A percentile compares a stretch with the other conserved stretches of the same genome.
These are phyloP conservation scores for Oxytorus armatus DNA, from an alignment of 2,888 invertebrate species.

Conservation along the genomic window DNA sequence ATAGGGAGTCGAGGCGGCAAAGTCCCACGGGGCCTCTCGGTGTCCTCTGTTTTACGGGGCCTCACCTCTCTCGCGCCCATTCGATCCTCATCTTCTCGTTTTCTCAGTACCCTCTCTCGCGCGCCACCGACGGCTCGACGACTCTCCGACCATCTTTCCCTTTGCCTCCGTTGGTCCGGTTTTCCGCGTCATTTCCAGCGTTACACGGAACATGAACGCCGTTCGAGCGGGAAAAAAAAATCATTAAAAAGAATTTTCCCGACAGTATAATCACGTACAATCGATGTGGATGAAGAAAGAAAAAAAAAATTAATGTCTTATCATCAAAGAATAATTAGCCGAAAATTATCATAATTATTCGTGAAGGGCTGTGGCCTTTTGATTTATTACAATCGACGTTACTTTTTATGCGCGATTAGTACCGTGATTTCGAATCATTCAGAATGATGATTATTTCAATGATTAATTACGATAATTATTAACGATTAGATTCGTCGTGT, in stretches of 20 bases:
- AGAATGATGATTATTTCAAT: no score
- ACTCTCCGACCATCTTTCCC: background rate
- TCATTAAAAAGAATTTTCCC: background rate
- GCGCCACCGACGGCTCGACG: background rate
- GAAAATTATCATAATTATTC: background rate
- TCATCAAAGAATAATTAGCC: background rate
- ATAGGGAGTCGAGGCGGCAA: constrained; percentile 62
- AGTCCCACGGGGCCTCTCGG: constrained; percentile 77
- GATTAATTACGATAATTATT: no score
- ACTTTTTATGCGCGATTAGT: no score
- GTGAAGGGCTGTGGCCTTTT: background rate
- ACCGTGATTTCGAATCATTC: no score
- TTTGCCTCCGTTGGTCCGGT: background rate
- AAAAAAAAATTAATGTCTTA: background rate
- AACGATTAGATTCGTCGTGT: no score
- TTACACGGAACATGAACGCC: background rate
- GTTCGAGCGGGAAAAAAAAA: background rate
- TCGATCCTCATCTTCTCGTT: constrained; percentile 66
- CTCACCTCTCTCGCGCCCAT: constrained; percentile 61
- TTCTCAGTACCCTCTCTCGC: background rate
- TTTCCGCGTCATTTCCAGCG: constrained; percentile 26
- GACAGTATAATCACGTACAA: background rate
- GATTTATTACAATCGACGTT: no score
- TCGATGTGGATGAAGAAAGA: background rate
- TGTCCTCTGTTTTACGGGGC: constrained; percentile 59